Evolutionary conservation across 2,888 invertebrate genomes (phyloP), one percentile per base, ranked within the genome.

Genomic region (Rosalia funebris): DNA sequence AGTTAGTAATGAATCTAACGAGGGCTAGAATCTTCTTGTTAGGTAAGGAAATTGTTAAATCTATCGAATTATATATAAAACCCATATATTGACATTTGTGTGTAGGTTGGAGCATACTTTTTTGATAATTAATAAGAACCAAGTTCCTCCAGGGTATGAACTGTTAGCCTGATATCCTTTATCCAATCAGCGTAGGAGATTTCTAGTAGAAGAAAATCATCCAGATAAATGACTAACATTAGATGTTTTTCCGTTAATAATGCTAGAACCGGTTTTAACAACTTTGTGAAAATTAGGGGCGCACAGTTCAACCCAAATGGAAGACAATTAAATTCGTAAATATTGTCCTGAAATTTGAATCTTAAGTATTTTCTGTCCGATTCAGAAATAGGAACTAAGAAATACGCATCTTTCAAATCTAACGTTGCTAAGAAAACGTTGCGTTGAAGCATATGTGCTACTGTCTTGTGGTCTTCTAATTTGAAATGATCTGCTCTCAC

Each of bases 401-500:
- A 66, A 55, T n/a, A n/a, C n/a, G 66, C 67, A 52, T 65, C 58
- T 48, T 66, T 63, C 14, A 67, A 45, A 25, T 63, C 60, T n/a
- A 65, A 48, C 1, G 46, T 50, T 12, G 57, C 47, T 20, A 53
- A 46, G 48, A 32, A 65, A n/a, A 10, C 44, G 11, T 32, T 47
- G 5, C 31, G 16, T 20, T 52, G 31, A 15, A 74, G 60, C 17
- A 75, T 36, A 37, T 65, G 59, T 1, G 52, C 37, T 0, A 63
- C 70, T 0, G 72, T 71, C 44, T 66, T 48, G 16, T 52, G 56
- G 57, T 72, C 67, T 47, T 73, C 69, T 53, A 71, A 61, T 54
- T 75, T 73, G 52, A 75, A 74, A 60, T 75, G 71, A 2, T 60
- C 31, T 5, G 63, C 57, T 36, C 31, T 15, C 31, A 74, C 36